Conservation (phyloP, 2,113 vertebrate genomes). For the Helogale parvula region DNA sequence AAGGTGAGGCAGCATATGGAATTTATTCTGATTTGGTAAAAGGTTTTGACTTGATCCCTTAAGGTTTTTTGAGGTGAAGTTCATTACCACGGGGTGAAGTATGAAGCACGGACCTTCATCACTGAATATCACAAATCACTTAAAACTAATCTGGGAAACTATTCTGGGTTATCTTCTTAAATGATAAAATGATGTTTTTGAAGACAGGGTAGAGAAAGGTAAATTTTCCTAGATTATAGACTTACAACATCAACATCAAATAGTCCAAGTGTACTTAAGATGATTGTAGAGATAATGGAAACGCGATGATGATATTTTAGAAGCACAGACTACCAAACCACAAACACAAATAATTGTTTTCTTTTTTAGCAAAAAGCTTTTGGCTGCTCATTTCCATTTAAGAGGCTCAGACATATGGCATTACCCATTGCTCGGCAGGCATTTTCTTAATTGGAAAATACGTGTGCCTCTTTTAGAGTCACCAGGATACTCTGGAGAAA, state of each 20-base stretch:
- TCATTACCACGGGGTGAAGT: not conserved
- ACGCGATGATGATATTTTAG: not conserved
- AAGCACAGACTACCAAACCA: not conserved
- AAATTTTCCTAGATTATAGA: not conserved
- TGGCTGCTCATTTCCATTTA: slow-evolving; percentile 40
- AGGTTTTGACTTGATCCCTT: not conserved
- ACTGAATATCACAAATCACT: slow-evolving; percentile 19
- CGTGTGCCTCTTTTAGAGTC: not conserved
- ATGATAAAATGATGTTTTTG: not conserved
- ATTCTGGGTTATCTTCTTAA: not conserved
- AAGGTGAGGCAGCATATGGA: not conserved
- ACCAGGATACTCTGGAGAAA: slow-evolving; percentile 25
- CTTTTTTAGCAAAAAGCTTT: not conserved
- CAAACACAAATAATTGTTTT: not conserved
- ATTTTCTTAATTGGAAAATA: slow-evolving; percentile 67
- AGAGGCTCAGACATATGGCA: slow-evolving; percentile 23
- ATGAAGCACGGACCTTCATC: not conserved
- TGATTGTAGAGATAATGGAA: not conserved
- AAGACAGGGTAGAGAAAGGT: not conserved
- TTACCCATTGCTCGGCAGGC: slow-evolving; percentile 27
- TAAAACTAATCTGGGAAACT: not conserved
- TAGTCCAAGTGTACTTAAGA: not conserved
- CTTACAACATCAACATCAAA: not conserved
- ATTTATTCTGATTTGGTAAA: slow-evolving; percentile 23
- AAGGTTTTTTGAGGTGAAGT: not conserved